Evolutionary conservation across 1,140 invertebrate genomes (phyloP), one percentile per base, ranked within the genome.

Genomic region (Aphis gossypii): DNA sequence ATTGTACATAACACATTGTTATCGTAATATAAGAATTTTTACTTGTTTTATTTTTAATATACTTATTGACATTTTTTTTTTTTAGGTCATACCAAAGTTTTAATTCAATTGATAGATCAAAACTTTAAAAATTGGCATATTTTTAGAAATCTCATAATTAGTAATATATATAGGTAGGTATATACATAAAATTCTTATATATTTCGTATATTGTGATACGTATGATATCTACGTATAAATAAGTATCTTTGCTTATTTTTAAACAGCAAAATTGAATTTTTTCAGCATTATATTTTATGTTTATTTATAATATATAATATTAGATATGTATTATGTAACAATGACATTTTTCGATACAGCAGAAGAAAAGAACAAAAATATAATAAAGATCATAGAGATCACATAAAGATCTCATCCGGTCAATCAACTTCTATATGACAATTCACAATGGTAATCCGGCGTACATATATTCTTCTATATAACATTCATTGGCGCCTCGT

Each of bases 401-500:
- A 46, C 35, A 46, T 46, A 48, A 48, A 48, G 48, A n/a, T 68
- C 11, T 3, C 11, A 68, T n/a, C 60, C 30, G 30, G 60, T n/a
- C 30, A n/a, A 68, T n/a, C 48, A 51, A 51, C 11, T 51, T 3
- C 14, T 51, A 14, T 51, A 51, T 14, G 11, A 51, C 14, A 18
- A 51, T 51, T 76, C 48, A 92, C 14, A 92, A 38, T 9, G 98
- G 98, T 93, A 97, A 94, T 87, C 98, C 98, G 93, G 97, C 97
- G 46, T 96, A 96, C 94, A 98, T 97, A 38, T 96, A 95, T 94
- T 96, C 96, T 95, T 99, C 98, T 60, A 95, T 94, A 20, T 94
- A 94, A 91, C 94, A 94, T 96, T 88, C 97, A 95, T 99, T 97
- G 92, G 96, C 95, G 21, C 98, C 98, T 94, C 98, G 96, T 14